phyloP scores from a whole-genome alignment of 2,797 vertebrate species.

The Sylvilagus floridanus region DNA sequence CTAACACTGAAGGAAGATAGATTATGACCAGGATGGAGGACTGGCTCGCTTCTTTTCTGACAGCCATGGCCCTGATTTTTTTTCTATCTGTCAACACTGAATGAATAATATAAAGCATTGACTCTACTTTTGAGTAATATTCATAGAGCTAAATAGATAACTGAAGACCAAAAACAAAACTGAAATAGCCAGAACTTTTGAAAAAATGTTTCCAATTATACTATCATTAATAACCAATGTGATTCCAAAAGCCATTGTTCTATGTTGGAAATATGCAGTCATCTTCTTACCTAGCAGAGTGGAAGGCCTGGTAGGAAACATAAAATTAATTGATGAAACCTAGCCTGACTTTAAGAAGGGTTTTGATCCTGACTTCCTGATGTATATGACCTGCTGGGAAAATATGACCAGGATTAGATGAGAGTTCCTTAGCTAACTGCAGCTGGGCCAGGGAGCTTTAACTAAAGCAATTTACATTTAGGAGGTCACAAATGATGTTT shows the following conservation, averaged over 20 bases:
- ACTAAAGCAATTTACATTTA: constrained; percentile 15
- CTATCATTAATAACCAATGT: not conserved
- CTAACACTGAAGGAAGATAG: not conserved
- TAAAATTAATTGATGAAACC: constrained; percentile 48
- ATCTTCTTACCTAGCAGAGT: constrained; percentile 25
- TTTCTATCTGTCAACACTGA: constrained; percentile 24
- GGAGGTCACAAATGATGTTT: constrained; percentile 3
- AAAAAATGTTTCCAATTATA: not conserved
- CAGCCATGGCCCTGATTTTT: not conserved
- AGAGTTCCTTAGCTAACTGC: constrained; percentile 31
- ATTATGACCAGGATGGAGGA: not conserved
- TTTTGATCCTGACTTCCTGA: constrained; percentile 60
- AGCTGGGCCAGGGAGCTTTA: not conserved
- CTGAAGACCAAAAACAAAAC: not conserved
- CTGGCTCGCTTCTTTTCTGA: not conserved
- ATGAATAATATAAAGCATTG: constrained; percentile 3
- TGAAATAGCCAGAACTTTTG: constrained; percentile 5
- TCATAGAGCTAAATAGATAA: constrained; percentile 33
- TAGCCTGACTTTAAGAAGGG: constrained; percentile 1
- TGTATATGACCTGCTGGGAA: not conserved
- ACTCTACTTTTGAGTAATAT: not conserved
- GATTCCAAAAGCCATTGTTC: not conserved
- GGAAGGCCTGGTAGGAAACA: not conserved
- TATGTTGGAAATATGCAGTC: not conserved
- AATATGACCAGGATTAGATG: constrained; percentile 40